phyloP scores from a whole-genome alignment of 2,888 invertebrate species.

The Coronaproctus castanopsis region DNA sequence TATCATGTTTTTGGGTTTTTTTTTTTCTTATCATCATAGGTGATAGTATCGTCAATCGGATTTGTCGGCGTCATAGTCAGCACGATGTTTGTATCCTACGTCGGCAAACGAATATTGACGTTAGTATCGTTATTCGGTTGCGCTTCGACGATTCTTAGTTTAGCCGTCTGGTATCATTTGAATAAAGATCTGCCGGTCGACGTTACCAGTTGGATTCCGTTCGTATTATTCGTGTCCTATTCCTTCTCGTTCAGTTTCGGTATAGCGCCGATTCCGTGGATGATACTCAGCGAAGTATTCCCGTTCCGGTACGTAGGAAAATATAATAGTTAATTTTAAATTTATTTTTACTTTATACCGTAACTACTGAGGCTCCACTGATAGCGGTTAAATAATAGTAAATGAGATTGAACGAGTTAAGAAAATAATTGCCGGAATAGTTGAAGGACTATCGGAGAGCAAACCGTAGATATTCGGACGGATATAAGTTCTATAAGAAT shows the following conservation, averaged over 20 bases:
- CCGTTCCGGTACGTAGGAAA: slow-evolving; percentile 34
- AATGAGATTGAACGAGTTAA: too few relatives aligned
- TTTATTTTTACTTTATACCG: too few relatives aligned
- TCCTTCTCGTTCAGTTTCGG: slow-evolving; percentile 28
- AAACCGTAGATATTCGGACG: too few relatives aligned
- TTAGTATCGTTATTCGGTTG: slow-evolving; percentile 29
- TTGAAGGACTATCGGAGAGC: too few relatives aligned
- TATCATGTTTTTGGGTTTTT: too few relatives aligned
- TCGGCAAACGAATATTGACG: slow-evolving; percentile 32
- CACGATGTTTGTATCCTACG: slow-evolving; percentile 28
- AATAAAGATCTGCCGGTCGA: slow-evolving; percentile 26
- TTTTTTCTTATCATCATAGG: too few relatives aligned
- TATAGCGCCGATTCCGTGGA: slow-evolving; percentile 32
- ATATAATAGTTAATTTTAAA: too few relatives aligned
- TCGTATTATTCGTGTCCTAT: slow-evolving; percentile 28
- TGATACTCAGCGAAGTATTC: slow-evolving; percentile 36
- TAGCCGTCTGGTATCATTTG: slow-evolving; percentile 14
- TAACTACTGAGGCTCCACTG: too few relatives aligned
- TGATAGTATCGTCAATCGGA: slow-evolving; percentile 31
- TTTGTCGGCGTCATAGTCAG: slow-evolving; percentile 29
- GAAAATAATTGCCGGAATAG: too few relatives aligned
- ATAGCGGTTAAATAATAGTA: too few relatives aligned
- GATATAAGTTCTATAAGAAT: too few relatives aligned
- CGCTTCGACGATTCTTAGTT: slow-evolving; percentile 21
- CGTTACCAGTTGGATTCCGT: slow-evolving; percentile 24